Evolutionary conservation across 2,888 invertebrate species (phyloP).

Genomic region (Drosophila mimetica): DNA sequence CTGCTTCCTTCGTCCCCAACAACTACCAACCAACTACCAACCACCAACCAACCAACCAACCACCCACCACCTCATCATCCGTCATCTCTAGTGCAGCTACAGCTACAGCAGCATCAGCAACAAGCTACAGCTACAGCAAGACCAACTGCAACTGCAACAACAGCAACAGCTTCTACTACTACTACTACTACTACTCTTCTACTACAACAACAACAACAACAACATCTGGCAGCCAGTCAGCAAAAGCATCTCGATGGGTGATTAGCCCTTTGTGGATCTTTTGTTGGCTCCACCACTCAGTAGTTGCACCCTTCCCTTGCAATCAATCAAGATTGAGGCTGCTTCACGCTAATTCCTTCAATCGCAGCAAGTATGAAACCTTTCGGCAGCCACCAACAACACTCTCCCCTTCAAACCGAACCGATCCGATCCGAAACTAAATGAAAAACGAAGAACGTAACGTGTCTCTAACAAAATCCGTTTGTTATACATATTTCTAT

Average conservation of each 20-base stretch:
- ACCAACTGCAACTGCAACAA: slow-evolving; percentile 24
- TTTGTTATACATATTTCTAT: slow-evolving; percentile 27
- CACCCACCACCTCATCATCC: slow-evolving; percentile 39
- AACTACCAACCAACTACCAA: slow-evolving; percentile 3
- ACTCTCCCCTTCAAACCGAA: neutral
- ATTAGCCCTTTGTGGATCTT: neutral
- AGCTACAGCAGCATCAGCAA: slow-evolving; percentile 46
- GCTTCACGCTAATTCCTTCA: slow-evolving; percentile 41
- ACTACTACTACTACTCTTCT: slow-evolving; percentile 5
- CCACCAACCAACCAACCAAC: slow-evolving; percentile 24
- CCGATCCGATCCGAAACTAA: neutral
- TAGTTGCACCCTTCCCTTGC: slow-evolving; percentile 43
- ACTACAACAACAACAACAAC: slow-evolving; percentile 4
- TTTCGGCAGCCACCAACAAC: slow-evolving; percentile 17
- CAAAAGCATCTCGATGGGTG: neutral
- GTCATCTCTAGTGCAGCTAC: slow-evolving; percentile 46
- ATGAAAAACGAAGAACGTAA: slow-evolving; percentile 3
- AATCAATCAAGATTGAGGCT: slow-evolving; percentile 34
- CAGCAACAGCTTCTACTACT: slow-evolving; percentile 31
- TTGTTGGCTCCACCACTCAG: slow-evolving; percentile 24
- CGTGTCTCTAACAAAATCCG: slow-evolving; percentile 24
- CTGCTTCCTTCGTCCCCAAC: slow-evolving; percentile 34
- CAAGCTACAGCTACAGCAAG: slow-evolving; percentile 32
- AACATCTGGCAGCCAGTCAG: slow-evolving; percentile 21
- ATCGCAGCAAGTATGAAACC: slow-evolving; percentile 44